A percentile compares a stretch with the other conserved stretches of the same genome.
Conservation (phyloP, 2,888 invertebrate genomes). For the Acrobasis consociella region DNA sequence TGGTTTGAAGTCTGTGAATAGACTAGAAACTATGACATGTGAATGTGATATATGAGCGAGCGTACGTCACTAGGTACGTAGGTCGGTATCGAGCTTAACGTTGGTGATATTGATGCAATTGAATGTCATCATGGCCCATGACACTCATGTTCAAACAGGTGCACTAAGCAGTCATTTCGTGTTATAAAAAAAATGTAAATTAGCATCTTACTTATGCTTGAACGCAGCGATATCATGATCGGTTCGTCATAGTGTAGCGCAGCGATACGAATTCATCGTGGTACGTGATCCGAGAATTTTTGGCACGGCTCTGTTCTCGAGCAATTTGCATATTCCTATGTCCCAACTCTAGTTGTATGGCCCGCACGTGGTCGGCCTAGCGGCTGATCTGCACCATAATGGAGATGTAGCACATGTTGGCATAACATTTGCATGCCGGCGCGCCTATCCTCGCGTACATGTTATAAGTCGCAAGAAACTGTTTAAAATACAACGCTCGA, state of each 20-base stretch:
- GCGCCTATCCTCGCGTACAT: slow-evolving; percentile 35
- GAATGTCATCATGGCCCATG: too few relatives aligned
- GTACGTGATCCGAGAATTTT: slow-evolving; percentile 54
- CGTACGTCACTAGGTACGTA: too few relatives aligned
- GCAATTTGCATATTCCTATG: slow-evolving; percentile 68
- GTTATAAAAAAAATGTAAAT: slow-evolving; percentile 21
- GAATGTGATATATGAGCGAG: too few relatives aligned
- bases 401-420: slow-evolving; percentile 51
- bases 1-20: too few relatives aligned
- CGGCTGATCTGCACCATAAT: slow-evolving; percentile 44
- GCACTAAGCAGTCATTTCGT: too few relatives aligned
- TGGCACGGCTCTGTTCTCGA: slow-evolving; percentile 50
- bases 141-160: too few relatives aligned
- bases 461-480: slow-evolving; percentile 33
- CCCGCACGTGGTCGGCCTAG: slow-evolving; percentile 59
- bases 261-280: slow-evolving; percentile 51
- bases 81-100: too few relatives aligned
- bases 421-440: slow-evolving; percentile 48
- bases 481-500: slow-evolving; percentile 33
- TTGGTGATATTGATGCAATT: too few relatives aligned
- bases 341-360: slow-evolving; percentile 47
- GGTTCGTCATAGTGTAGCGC: slow-evolving; percentile 52
- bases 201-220: slow-evolving; percentile 35
- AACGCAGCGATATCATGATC: slow-evolving; percentile 41
- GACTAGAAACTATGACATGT: too few relatives aligned